A percentile compares a stretch with the other conserved stretches of the same genome.
Conservation (phyloP, 2,113 vertebrate species). For the Prietella phreatophila region DNA sequence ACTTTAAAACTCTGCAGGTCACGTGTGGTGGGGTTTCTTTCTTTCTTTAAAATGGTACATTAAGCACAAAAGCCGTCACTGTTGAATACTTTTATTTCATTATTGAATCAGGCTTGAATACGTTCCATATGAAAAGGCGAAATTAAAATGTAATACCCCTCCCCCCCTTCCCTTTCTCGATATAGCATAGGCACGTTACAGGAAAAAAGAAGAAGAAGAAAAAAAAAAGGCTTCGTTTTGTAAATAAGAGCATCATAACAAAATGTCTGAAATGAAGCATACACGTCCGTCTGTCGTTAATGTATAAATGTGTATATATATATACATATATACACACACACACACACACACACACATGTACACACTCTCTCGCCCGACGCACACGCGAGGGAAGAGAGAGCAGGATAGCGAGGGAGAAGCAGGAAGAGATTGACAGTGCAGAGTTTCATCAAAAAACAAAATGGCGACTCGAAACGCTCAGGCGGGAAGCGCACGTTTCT, state of each 20-base stretch:
- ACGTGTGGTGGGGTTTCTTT: background rate
- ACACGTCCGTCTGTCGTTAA: constrained; percentile 51
- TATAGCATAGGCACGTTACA: constrained; percentile 79
- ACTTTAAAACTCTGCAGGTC: constrained; percentile 46
- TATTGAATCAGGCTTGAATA: constrained; percentile 74
- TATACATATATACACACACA: too few relatives aligned
- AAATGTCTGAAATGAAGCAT: constrained; percentile 48
- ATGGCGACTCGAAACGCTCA: background rate
- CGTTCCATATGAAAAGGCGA: constrained; percentile 81
- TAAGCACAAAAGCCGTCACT: background rate
- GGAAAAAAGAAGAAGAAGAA: constrained; percentile 47
- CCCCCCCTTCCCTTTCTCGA: constrained; percentile 55
- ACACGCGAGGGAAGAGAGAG: background rate
- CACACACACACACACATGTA: too few relatives aligned
- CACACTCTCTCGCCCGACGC: constrained; percentile 29
- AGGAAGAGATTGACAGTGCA: constrained; percentile 10
- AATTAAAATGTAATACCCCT: constrained; percentile 69
- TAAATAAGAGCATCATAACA: constrained; percentile 66
- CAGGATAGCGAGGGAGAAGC: background rate
- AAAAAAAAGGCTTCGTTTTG: constrained; percentile 65
- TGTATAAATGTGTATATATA: constrained; percentile 57
- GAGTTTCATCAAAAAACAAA: constrained; percentile 22
- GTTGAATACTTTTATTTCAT: constrained; percentile 78
- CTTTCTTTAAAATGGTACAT: background rate
- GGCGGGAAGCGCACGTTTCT: background rate